Evolutionary conservation across 2,797 vertebrate genomes (phyloP).

Genomic region (Darevskia nairensis): DNA sequence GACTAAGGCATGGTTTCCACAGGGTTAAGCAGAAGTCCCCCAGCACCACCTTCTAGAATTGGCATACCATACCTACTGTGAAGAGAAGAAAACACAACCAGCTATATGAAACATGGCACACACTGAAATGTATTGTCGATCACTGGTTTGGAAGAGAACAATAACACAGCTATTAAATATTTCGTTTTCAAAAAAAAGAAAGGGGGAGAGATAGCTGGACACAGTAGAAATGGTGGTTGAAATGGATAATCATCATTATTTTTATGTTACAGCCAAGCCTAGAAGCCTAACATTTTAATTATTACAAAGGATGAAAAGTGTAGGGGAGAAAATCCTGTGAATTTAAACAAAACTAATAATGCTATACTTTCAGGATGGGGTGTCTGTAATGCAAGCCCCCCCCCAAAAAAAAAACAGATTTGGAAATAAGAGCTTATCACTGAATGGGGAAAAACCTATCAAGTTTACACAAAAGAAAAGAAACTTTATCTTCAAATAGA

Average conservation of each 20-base stretch:
- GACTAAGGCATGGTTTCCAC: not conserved
- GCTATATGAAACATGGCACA: not conserved
- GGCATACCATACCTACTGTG: not conserved
- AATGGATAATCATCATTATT: not conserved
- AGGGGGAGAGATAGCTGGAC: slow-evolving; percentile 9
- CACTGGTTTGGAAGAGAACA: slow-evolving; percentile 25
- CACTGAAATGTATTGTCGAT: slow-evolving; percentile 32
- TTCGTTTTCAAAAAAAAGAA: not conserved
- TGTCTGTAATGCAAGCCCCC: not conserved
- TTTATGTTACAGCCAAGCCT: not conserved
- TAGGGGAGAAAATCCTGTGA: not conserved
- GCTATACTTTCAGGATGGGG: not conserved
- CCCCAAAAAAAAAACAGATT: not conserved
- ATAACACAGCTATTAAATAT: slow-evolving; percentile 45
- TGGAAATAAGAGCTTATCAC: not conserved
- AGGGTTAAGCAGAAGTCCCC: not conserved
- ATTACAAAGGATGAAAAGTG: slow-evolving; percentile 1
- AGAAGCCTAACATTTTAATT: slow-evolving; percentile 17
- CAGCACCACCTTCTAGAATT: not conserved
- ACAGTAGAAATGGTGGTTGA: not conserved
- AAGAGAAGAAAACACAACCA: not conserved
- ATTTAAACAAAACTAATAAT: slow-evolving; percentile 11
- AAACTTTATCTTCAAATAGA: slow-evolving; percentile 41
- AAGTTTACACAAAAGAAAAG: slow-evolving; percentile 35
- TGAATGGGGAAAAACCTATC: not conserved